These are phyloP conservation scores for Collichthys lucidus DNA, from an alignment of 2,113 vertebrate species.

Conservation along the genomic window DNA sequence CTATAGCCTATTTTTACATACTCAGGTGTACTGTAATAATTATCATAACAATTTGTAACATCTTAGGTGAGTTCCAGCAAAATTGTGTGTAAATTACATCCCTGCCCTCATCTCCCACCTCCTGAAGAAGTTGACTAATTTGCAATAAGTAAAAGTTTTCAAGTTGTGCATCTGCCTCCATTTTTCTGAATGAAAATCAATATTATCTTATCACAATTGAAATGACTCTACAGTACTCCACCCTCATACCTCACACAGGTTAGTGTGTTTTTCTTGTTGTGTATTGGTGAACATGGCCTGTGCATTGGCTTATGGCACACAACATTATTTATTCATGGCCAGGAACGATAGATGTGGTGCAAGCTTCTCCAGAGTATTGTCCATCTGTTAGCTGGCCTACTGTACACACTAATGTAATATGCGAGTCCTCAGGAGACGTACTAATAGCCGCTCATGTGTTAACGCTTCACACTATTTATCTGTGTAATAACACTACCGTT, in stretches of 20 bases:
- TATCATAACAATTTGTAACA: neutral
- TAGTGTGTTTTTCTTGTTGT: constrained; percentile 45
- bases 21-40: neutral
- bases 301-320: constrained; percentile 62
- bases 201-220: constrained; percentile 35
- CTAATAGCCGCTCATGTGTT: constrained; percentile 69
- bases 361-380: constrained; percentile 69
- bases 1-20: too few species aligned
- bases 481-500: constrained; percentile 71
- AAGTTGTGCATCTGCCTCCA: neutral
- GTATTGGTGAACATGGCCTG: constrained; percentile 56
- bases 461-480: constrained; percentile 73
- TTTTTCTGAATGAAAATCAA: constrained; percentile 51
- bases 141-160: constrained; percentile 12
- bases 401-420: constrained; percentile 71
- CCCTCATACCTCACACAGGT: neutral
- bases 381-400: constrained; percentile 76
- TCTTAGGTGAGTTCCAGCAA: neutral
- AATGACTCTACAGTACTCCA: constrained; percentile 5
- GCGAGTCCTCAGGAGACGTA: constrained; percentile 66
- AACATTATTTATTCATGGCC: constrained; percentile 77
- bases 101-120: neutral
- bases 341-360: constrained; percentile 51
- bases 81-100: neutral
- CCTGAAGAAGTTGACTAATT: constrained; percentile 1